Evolutionary conservation across 2,113 vertebrate genomes (phyloP), one percentile per base, ranked within the genome.

Genomic region (Xenotilapia caudafasciata): DNA sequence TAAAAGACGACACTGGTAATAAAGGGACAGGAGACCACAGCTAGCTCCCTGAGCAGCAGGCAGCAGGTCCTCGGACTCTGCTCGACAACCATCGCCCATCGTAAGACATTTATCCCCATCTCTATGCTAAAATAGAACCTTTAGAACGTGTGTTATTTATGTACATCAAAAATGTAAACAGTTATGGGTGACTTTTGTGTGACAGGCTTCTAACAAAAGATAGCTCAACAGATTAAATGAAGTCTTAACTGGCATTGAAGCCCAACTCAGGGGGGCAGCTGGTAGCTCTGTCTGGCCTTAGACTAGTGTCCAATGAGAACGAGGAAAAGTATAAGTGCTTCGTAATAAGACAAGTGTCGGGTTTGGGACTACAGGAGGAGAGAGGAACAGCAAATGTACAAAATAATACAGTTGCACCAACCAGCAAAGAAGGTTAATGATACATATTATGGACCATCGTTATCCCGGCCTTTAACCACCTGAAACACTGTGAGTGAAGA

Each of bases 41-140:
- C 94, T 93, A 93, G 91, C 92, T 95, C 95, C 96, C 96, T 96
- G 96, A 97, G 95, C 86, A 89, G 77, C 90, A 83, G 83, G 89
- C 83, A 58, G 90, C 84, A 92, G 89, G 86, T 92, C 89, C 65
- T 83, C 38, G 12, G 86, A 91, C 89, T 85, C 93, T 93, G 90
- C 91, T 90, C 53, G 19, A 88, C 83, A 94, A 90, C 90, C 79
- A 92, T 86, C 89, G 82, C 84, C 88, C 90, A 85, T 40, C 40
- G 90, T 94, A 92, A 95, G 93, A 94, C 94, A 86, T 89, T 75
- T 9, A 85, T 92, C 51, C 77, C 68, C 80, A 77, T 86, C 79
- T 88, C 60, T 79, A 82, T 79, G 80, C 84, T 58, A 73, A 86
- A 73, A 86, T 65, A 80, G 73, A 82, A 56, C 83, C 82, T 88